phyloP scores from a whole-genome alignment of 2,888 invertebrate genomes.

The Terebella lapidaria region DNA sequence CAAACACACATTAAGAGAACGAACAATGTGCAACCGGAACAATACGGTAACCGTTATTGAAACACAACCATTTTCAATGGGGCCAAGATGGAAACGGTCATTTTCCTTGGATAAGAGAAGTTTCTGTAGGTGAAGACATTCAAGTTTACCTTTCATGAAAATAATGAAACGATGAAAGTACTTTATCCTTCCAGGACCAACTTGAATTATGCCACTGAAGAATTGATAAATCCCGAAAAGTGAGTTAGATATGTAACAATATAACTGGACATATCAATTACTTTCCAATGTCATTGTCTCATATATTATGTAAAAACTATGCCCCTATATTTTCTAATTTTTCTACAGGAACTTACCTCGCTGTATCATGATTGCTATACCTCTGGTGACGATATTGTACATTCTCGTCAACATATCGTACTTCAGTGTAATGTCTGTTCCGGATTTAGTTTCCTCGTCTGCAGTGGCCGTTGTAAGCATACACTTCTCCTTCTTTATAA shows the following conservation, averaged over 20 bases:
- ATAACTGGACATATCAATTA: neutral
- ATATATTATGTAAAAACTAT: too few relatives aligned
- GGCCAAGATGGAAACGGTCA: too few relatives aligned
- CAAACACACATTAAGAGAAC: too few relatives aligned
- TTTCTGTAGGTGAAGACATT: neutral
- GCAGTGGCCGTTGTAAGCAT: slow-evolving; percentile 78
- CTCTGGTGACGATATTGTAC: slow-evolving; percentile 73
- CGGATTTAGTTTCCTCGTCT: slow-evolving; percentile 68
- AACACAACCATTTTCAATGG: too few relatives aligned
- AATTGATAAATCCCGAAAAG: neutral
- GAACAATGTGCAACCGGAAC: too few relatives aligned
- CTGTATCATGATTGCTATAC: slow-evolving; percentile 76
- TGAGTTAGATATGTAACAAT: neutral
- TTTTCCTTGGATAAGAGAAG: too few relatives aligned
- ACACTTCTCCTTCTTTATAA: too few relatives aligned
- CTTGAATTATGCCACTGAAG: slow-evolving; percentile 3
- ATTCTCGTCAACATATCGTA: slow-evolving; percentile 83
- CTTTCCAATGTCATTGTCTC: neutral
- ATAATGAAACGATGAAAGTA: neutral
- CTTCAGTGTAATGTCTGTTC: slow-evolving; percentile 70
- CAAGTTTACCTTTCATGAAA: too few relatives aligned
- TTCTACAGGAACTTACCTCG: slow-evolving; percentile 70
- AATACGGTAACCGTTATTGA: too few relatives aligned
- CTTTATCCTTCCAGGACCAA: neutral
- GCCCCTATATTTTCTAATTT: neutral